These are phyloP conservation scores for Alsophila aescularia DNA, from an alignment of 2,888 invertebrate species.

Conservation along the genomic window DNA sequence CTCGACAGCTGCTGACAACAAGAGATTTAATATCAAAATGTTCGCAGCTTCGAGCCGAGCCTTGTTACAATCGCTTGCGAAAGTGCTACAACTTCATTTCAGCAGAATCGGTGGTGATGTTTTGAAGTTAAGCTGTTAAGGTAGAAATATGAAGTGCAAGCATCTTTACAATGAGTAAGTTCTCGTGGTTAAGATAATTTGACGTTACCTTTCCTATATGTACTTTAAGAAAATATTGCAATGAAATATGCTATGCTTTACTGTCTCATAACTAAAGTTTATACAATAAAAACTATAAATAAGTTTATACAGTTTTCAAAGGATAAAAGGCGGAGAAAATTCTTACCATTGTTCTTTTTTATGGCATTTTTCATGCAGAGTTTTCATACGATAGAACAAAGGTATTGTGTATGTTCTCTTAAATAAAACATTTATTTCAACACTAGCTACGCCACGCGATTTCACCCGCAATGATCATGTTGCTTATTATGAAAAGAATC, in stretches of 20 bases:
- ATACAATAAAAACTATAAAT: slow-evolving; percentile 1
- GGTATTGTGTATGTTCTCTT: background rate
- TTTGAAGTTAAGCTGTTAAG: background rate
- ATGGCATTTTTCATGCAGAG: slow-evolving; percentile 10
- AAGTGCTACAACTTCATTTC: slow-evolving; percentile 13
- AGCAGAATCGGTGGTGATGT: background rate
- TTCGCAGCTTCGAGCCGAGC: slow-evolving; percentile 1
- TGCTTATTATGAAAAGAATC: too few relatives aligned
- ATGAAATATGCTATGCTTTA: too few relatives aligned
- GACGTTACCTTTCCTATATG: too few relatives aligned
- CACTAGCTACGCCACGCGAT: too few relatives aligned
- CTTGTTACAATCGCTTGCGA: background rate
- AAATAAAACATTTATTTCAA: too few relatives aligned
- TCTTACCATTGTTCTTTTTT: slow-evolving; percentile 5
- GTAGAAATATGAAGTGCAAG: too few relatives aligned
- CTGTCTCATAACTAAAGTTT: too few relatives aligned
- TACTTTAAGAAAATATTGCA: too few relatives aligned
- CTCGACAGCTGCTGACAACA: slow-evolving; percentile 22
- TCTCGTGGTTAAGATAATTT: too few relatives aligned
- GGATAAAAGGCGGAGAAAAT: slow-evolving; percentile 7
- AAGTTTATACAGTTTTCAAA: slow-evolving; percentile 6
- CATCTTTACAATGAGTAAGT: too few relatives aligned
- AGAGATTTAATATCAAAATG: slow-evolving; percentile 30
- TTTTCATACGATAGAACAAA: background rate
- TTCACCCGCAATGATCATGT: too few relatives aligned